Evolutionary conservation across 2,888 invertebrate species (phyloP).

Genomic region (Terebella lapidaria): DNA sequence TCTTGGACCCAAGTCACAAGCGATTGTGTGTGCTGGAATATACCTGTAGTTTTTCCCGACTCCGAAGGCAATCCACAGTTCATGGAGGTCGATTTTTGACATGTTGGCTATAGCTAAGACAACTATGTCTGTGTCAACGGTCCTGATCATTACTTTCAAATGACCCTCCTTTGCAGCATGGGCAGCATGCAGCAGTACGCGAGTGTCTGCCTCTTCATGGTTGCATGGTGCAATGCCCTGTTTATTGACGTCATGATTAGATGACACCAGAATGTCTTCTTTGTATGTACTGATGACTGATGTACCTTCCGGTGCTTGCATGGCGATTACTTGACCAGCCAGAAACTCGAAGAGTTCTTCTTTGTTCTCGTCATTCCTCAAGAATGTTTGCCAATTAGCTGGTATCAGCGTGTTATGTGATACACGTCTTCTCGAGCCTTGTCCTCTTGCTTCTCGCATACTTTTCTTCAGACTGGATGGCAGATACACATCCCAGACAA

Average conservation of each 20-base stretch:
- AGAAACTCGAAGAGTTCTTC: slow-evolving; percentile 14
- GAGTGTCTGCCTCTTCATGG: slow-evolving; percentile 25
- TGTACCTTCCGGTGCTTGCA: too few species aligned
- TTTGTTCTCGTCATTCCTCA: slow-evolving; percentile 19
- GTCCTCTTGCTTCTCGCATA: slow-evolving; percentile 1
- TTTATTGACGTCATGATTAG: slow-evolving; percentile 2
- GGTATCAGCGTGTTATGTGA: slow-evolving; percentile 9
- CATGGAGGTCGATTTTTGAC: neutral
- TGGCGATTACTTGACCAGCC: neutral
- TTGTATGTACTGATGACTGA: too few species aligned
- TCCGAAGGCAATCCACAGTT: slow-evolving; percentile 22
- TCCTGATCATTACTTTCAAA: neutral
- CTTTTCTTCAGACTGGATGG: slow-evolving; percentile 12
- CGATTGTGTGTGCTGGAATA: slow-evolving; percentile 20
- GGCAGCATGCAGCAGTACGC: neutral
- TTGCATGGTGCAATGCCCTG: too few species aligned
- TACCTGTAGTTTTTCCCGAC: slow-evolving; percentile 15
- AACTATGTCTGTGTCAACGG: neutral
- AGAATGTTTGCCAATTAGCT: slow-evolving; percentile 17
- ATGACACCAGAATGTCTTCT: slow-evolving; percentile 3
- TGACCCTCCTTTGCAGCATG: neutral
- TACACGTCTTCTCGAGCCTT: slow-evolving; percentile 9
- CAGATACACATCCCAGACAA: slow-evolving; percentile 19
- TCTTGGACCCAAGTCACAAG: slow-evolving; percentile 8
- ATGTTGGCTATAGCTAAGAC: too few species aligned